Evolutionary conservation across 2,888 invertebrate species (phyloP).

Genomic region (Eupsilia transversa): DNA sequence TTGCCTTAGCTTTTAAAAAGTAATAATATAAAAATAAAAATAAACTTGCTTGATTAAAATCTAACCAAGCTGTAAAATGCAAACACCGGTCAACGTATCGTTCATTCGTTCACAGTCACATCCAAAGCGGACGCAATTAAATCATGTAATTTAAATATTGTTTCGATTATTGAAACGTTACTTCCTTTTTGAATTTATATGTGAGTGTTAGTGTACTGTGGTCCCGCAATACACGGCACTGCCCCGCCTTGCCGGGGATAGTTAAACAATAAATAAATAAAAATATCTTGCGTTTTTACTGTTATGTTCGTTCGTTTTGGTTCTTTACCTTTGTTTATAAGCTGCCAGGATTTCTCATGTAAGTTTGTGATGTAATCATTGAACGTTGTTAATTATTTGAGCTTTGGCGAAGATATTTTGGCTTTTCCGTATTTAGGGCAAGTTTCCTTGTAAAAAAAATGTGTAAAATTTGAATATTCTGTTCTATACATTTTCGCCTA

Average conservation of each 20-base stretch:
- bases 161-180: conserved; percentile 86
- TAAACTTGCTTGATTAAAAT: neutral
- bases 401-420: conserved; percentile 15
- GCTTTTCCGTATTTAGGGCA: neutral
- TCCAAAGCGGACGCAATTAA: conserved; percentile 43
- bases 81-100: neutral
- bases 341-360: conserved; percentile 82
- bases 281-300: conserved; percentile 70
- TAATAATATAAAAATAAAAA: neutral
- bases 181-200: conserved; percentile 88
- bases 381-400: conserved; percentile 3
- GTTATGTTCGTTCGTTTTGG: conserved; percentile 56
- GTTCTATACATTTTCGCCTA: neutral
- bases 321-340: conserved; percentile 61
- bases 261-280: conserved; percentile 88
- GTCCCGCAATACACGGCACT: conserved; percentile 84
- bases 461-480: neutral
- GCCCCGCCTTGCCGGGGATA: conserved; percentile 81
- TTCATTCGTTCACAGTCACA: conserved; percentile 25
- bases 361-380: conserved; percentile 69
- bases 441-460: neutral
- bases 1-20: too few species aligned
- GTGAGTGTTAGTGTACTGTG: conserved; percentile 84
- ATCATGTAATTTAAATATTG: conserved; percentile 76
- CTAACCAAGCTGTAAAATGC: neutral